A percentile compares a stretch with the other conserved stretches of the same genome.
These are phyloP conservation scores for Periplaneta americana DNA, from an alignment of 1,140 invertebrate genomes.

Conservation along the genomic window DNA sequence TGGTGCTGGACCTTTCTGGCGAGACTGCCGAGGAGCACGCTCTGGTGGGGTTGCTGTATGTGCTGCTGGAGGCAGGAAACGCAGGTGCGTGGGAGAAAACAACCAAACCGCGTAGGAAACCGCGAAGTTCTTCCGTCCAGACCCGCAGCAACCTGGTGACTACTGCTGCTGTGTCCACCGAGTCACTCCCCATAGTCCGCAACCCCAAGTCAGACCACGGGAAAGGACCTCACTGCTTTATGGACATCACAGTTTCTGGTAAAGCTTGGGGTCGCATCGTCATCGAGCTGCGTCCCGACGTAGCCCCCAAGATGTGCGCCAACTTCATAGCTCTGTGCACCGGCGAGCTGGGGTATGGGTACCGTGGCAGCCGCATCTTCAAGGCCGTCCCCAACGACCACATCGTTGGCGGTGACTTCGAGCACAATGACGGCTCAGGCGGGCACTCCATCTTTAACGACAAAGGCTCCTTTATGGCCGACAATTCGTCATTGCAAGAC, in stretches of 20 bases:
- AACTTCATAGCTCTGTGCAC: slow-evolving; percentile 4
- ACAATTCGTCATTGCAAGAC: background rate
- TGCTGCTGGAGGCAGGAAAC: background rate
- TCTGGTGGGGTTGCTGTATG: background rate
- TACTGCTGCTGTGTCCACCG: background rate
- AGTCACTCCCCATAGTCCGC: background rate
- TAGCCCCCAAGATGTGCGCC: slow-evolving; percentile 2
- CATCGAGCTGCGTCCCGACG: background rate
- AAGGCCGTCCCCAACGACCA: background rate
- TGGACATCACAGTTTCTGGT: background rate
- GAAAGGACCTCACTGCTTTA: background rate
- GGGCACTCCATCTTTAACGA: background rate
- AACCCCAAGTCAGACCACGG: background rate
- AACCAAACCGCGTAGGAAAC: background rate
- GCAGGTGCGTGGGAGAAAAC: too few relatives aligned
- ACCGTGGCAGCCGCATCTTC: slow-evolving; percentile 1
- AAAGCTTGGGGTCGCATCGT: background rate
- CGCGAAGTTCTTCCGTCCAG: background rate
- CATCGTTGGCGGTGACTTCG: slow-evolving; percentile 1
- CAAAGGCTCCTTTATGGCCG: background rate
- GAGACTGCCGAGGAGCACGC: background rate
- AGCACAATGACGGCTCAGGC: background rate
- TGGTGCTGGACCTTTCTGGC: background rate
- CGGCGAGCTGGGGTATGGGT: background rate
- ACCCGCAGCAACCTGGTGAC: background rate